These are phyloP conservation scores for Brachystomella parvula DNA, from an alignment of 1,140 invertebrate species.

Conservation along the genomic window DNA sequence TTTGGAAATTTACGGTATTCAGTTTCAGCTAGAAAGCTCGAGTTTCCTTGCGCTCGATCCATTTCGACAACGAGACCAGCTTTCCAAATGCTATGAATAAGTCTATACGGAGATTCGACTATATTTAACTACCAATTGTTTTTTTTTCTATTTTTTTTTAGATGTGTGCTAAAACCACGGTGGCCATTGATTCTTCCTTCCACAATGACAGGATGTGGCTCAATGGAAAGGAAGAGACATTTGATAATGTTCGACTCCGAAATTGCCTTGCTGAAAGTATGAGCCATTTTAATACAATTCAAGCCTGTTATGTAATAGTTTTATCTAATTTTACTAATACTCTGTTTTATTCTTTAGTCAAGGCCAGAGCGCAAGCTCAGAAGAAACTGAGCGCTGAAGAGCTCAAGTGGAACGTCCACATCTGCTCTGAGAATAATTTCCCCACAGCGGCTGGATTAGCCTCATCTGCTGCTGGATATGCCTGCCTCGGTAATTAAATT, in stretches of 20 bases:
- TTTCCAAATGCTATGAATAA: too few species aligned
- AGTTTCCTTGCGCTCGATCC: too few species aligned
- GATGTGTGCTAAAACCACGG: constrained; percentile 85
- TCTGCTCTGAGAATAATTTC: constrained; percentile 95
- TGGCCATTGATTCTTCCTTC: constrained; percentile 62
- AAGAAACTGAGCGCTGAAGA: constrained; percentile 43
- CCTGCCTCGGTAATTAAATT: constrained; percentile 60
- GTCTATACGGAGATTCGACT: too few species aligned
- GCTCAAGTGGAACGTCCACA: constrained; percentile 64
- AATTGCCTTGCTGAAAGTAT: constrained; percentile 71
- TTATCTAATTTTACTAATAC: too few species aligned
- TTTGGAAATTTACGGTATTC: too few species aligned
- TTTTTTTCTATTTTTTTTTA: constrained; percentile 46
- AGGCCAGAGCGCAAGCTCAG: constrained; percentile 41
- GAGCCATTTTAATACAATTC: constrained; percentile 27
- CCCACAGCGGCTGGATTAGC: constrained; percentile 96
- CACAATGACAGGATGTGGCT: constrained; percentile 75
- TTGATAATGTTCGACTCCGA: constrained; percentile 62
- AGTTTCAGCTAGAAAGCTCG: too few species aligned
- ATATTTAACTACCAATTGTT: too few species aligned
- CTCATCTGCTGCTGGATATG: constrained; percentile 96
- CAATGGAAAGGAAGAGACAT: constrained; percentile 69
- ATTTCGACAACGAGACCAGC: too few species aligned
- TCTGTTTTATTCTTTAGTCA: constrained; percentile 32
- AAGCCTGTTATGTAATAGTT: too few species aligned